These are phyloP conservation scores for Oxyteleia sp. DNA, from an alignment of 2,888 invertebrate species.

Conservation along the genomic window DNA sequence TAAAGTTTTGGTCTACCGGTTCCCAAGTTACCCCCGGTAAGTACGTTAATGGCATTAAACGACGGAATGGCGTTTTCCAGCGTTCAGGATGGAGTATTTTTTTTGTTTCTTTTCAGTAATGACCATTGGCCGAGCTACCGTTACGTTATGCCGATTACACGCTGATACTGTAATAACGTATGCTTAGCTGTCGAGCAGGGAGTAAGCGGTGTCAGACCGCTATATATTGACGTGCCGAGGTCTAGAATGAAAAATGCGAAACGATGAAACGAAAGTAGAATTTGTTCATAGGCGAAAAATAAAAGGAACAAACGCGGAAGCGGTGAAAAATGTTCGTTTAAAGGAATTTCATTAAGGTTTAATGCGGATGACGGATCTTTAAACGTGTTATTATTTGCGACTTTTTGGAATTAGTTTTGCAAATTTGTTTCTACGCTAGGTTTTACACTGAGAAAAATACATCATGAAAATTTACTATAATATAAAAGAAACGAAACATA, in stretches of 20 bases:
- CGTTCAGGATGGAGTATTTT: constrained; percentile 61
- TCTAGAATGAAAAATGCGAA: constrained; percentile 48
- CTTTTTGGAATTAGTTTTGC: constrained; percentile 3
- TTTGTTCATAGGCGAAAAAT: constrained; percentile 51
- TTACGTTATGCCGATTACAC: constrained; percentile 70
- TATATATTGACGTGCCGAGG: constrained; percentile 39
- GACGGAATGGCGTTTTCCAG: constrained; percentile 71
- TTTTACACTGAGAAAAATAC: no score
- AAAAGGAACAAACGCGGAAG: constrained; percentile 21
- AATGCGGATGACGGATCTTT: constrained; percentile 31
- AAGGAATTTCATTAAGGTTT: constrained; percentile 46
- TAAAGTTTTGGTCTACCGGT: no score
- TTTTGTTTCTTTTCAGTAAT: no score
- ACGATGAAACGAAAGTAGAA: constrained; percentile 47
- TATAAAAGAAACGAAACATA: no score
- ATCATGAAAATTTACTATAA: no score
- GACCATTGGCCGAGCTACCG: constrained; percentile 72
- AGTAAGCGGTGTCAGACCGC: constrained; percentile 54
- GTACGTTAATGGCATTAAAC: constrained; percentile 65
- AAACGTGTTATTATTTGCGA: constrained; percentile 19
- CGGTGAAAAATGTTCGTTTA: constrained; percentile 31
- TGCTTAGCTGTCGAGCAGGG: constrained; percentile 61
- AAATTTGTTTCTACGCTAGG: not conserved
- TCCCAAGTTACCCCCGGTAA: constrained; percentile 72
- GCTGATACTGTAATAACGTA: constrained; percentile 72